These are phyloP conservation scores for Poecilia picta DNA, from an alignment of 2,797 vertebrate species.

Conservation along the genomic window DNA sequence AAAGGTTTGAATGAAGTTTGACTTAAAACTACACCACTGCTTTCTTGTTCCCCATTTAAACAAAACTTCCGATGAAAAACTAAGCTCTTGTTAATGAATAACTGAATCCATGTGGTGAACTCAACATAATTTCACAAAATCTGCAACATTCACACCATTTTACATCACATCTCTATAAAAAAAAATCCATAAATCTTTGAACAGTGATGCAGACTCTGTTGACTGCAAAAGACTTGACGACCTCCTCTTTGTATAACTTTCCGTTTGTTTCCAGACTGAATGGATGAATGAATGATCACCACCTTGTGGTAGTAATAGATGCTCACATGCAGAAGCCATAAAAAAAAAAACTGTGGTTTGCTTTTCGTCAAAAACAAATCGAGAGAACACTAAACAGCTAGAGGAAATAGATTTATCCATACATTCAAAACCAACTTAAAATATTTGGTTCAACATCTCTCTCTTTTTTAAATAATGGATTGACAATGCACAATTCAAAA, in stretches of 20 bases:
- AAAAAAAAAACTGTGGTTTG: no score
- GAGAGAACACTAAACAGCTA: background rate
- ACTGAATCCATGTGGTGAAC: background rate
- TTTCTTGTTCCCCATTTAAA: background rate
- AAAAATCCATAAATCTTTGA: background rate
- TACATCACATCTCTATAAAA: background rate
- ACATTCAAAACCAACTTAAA: constrained; percentile 35
- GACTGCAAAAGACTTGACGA: background rate
- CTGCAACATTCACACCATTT: background rate
- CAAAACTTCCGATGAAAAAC: background rate
- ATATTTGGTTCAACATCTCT: constrained; percentile 44
- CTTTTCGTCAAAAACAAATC: background rate
- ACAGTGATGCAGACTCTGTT: background rate
- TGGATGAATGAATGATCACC: background rate
- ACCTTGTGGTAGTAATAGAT: constrained; percentile 7
- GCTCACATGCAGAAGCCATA: background rate
- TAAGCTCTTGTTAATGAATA: background rate
- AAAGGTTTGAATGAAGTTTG: background rate
- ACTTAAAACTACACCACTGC: background rate
- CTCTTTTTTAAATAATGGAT: constrained; percentile 4
- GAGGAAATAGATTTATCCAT: constrained; percentile 48
- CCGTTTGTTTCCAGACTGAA: constrained; percentile 2
- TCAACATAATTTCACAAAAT: background rate
- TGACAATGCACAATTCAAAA: constrained; percentile 27
- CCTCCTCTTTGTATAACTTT: background rate